Base-by-base conservation (phyloP, 1,140 invertebrate species). In the Macrocentrus cingulum region DNA sequence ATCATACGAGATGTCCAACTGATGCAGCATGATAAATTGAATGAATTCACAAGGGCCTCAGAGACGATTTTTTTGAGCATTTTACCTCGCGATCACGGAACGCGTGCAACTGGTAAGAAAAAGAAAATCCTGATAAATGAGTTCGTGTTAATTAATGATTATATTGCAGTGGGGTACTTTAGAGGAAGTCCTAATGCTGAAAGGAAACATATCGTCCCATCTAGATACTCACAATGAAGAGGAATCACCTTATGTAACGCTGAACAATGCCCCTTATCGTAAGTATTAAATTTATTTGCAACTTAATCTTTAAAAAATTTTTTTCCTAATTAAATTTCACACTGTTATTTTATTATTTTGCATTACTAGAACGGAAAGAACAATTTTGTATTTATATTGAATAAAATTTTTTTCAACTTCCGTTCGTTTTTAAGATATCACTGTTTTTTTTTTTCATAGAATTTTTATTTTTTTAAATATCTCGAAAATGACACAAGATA, bases 151-250 rank as follows among this genome's bases (percentile, higher is more conserved):
- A 29, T 29, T 1, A 2, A 49, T 49, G 2, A 49, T 16, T 25
- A n/a, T 58, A 34, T 59, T 60, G 44, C 55, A 63, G 22, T 36
- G 66, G 69, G 76, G 70, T 79, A 76, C 69, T 74, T 66, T 56
- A 29, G 71, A 66, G 67, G 62, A 66, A 74, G 61, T 76, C 75
- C 77, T 79, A 71, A 79, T 80, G 76, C 77, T 78, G 70, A 77
- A 74, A 77, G 75, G 75, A 79, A 77, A 70, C 63, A 68, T 77
- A 70, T 72, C 72, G 56, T 66, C 70, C 64, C 72, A 77, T 67
- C 68, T 69, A 44, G 75, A 80, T 66, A 73, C 65, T 64, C 70
- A 67, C 60, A 77, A 70, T 52, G 74, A 80, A 66, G 76, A 77
- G 64, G 75, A 79, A 62, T 75, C 76, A 56, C 72, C 71, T 37